Percentiles rank a stretch among this genome's conserved stretches.
Evolutionary conservation across 2,888 invertebrate species (phyloP).

Genomic region (Xanthorhoe designata): DNA sequence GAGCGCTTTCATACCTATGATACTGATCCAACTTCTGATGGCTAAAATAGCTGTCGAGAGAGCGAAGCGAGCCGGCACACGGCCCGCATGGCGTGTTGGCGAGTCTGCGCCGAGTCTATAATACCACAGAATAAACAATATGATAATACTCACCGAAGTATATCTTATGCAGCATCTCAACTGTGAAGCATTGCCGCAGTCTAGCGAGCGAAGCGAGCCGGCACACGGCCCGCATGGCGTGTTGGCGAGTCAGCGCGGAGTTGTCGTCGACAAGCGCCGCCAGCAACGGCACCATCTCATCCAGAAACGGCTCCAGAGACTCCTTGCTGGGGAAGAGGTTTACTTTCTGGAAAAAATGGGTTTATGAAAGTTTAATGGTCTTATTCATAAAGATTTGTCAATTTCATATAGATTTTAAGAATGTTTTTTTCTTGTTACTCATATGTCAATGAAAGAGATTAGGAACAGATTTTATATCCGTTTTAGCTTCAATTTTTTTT

Average conservation of each 20-base stretch:
- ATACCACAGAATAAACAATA: too few relatives aligned
- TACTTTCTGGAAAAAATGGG: conserved; percentile 59
- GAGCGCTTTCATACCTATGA: too few relatives aligned
- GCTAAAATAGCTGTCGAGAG: conserved; percentile 59
- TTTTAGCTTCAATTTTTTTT: too few relatives aligned
- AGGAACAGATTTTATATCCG: too few relatives aligned
- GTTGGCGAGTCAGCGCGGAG: conserved; percentile 85
- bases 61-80: conserved; percentile 73
- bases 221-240: conserved; percentile 85
- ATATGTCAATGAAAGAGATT: too few relatives aligned
- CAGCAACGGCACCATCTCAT: conserved; percentile 84
- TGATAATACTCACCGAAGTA: conserved; percentile 86
- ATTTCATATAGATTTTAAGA: too few relatives aligned
- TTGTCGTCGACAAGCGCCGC: conserved; percentile 88
- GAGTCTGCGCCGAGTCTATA: conserved; percentile 80
- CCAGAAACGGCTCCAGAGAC: conserved; percentile 74
- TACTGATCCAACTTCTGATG: too few relatives aligned
- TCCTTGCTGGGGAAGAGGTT: conserved; percentile 79
- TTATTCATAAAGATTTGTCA: too few relatives aligned
- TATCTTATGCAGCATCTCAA: conserved; percentile 85
- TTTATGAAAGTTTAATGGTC: background rate
- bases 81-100: conserved; percentile 87
- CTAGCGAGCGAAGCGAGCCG: conserved; percentile 71
- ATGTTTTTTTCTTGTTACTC: too few relatives aligned
- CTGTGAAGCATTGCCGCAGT: conserved; percentile 65